A percentile compares a stretch with the other conserved stretches of the same genome.
Conservation (phyloP, 2,888 invertebrate species). For the Cylloceria caligata region DNA sequence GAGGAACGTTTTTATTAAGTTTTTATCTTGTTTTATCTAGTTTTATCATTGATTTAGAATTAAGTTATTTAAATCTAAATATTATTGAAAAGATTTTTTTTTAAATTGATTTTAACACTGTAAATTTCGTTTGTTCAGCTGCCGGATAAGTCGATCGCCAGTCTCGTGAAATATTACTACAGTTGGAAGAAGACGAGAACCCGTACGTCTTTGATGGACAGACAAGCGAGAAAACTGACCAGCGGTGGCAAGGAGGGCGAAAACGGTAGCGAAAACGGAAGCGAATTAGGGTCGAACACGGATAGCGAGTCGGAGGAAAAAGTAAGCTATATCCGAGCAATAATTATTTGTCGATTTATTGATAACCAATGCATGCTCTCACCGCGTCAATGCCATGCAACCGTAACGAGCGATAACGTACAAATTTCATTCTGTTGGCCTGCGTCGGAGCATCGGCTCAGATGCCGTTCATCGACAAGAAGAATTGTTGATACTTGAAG, state of each 20-base stretch:
- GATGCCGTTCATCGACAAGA: conserved; percentile 1
- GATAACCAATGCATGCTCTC: conserved; percentile 57
- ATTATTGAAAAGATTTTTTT: neutral
- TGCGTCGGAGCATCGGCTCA: conserved; percentile 31
- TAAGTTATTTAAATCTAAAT: neutral
- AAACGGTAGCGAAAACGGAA: conserved; percentile 91
- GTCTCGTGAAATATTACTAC: conserved; percentile 98
- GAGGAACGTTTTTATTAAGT: conserved; percentile 71
- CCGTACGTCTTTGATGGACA: conserved; percentile 97
- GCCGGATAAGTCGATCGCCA: conserved; percentile 98
- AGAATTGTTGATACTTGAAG: conserved; percentile 24
- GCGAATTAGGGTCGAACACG: conserved; percentile 93
- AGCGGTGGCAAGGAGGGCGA: conserved; percentile 89
- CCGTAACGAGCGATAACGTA: neutral
- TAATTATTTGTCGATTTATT: conserved; percentile 11
- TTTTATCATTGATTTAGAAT: neutral
- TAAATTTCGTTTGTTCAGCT: conserved; percentile 87
- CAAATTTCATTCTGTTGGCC: conserved; percentile 26
- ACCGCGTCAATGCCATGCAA: conserved; percentile 36
- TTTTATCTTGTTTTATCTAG: too few species aligned
- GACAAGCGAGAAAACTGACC: conserved; percentile 90
- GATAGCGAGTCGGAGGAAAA: conserved; percentile 96
- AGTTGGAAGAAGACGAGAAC: conserved; percentile 99
- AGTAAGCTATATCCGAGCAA: conserved; percentile 86
- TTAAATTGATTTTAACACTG: neutral